Evolutionary conservation across 1,140 invertebrate genomes (phyloP), one percentile per base, ranked within the genome.

Genomic region (Cydia pomonella): DNA sequence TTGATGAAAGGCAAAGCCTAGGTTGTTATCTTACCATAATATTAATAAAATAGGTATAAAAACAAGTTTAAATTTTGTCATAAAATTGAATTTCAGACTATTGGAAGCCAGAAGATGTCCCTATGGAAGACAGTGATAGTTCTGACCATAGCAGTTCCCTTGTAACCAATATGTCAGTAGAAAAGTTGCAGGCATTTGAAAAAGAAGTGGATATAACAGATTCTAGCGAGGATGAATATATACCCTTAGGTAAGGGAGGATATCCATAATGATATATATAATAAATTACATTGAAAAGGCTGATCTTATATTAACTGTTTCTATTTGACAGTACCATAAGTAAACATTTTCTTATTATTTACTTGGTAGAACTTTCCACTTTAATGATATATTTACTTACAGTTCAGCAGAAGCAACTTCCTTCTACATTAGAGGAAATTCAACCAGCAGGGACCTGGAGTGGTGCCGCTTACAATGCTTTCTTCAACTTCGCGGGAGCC

Each of bases 201-300:
- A 92, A 87, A 80, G 87, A 89, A 80, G 83, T 90, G 73, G 88
- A 93, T 27, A 84, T 82, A 59, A 86, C 91, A 77, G 90, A 92
- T 75, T 91, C 88, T 41, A 92, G 90, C 86, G 90, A 92, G 80
- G 90, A 93, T 83, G 91, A 93, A 82, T 93, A 93, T 77, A 91
- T 91, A 79, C 91, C 90, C 27, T 75, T 86, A 82, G 85, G 89
- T 90, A 82, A 76, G 47, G 59, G 47, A 73, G 38, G 64, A 59
- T 1, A 18, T 23, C 9, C 7, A 59, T 23, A 59, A 23, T 59
- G 1, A 53, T 53, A 41, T 12, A 1, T 13, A 50, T 50, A 3
- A 16, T 44, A 33, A 41, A 41, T 12, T 41, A 41, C 3, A 41
- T 12, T 41, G 12, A 41, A 41, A 41, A 41, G 5, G 41, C 41